Evolutionary conservation across 2,888 invertebrate species (phyloP), one percentile per base, ranked within the genome.

Genomic region (Flexamia atlantica): DNA sequence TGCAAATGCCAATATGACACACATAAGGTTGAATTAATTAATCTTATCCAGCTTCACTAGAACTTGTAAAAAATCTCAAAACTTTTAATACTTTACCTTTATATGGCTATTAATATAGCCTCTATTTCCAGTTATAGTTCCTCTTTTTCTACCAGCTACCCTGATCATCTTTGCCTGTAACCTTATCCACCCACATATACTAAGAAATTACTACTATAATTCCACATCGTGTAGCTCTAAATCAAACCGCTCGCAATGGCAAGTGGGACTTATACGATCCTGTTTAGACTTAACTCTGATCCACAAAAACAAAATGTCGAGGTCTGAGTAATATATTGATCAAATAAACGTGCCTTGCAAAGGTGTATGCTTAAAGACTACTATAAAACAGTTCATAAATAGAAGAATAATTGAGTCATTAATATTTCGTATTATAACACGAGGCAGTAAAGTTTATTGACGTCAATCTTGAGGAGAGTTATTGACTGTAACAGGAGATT

Each of bases 271-370:
- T 50, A 50, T 50, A 50, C 12, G 50, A 4, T 7, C 50, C 17
- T 50, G 50, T 50, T 50, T 17, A 50, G 17, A 10, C 9, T 12
- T n/a, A 50, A 3, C 50, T 50, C 9, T 10, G 50, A 50, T 50
- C 50, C 50, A 50, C 17, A 50, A 50, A 50, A 10, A 50, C 17
- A 57, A 57, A 23, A 57, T 20, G 57, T 57, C 57, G 57, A 57
- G 57, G 57, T 57, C n/a, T n/a, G n/a, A n/a, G n/a, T n/a, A n/a
- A n/a, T n/a, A n/a, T n/a, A n/a, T n/a, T n/a, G n/a, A n/a, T 23
- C 57, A 57, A 2, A 57, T 2, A 10, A 5, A 23, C 20, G 57
- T 57, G 57, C 57, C 23, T 20, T 46, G 46, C n/a, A 46, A 17
- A 46, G 46, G 46, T 57, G 57, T 57, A 57, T 23, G 23, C 57